phyloP scores from a whole-genome alignment of 2,113 vertebrate genomes.

The Nesogale talazaci region DNA sequence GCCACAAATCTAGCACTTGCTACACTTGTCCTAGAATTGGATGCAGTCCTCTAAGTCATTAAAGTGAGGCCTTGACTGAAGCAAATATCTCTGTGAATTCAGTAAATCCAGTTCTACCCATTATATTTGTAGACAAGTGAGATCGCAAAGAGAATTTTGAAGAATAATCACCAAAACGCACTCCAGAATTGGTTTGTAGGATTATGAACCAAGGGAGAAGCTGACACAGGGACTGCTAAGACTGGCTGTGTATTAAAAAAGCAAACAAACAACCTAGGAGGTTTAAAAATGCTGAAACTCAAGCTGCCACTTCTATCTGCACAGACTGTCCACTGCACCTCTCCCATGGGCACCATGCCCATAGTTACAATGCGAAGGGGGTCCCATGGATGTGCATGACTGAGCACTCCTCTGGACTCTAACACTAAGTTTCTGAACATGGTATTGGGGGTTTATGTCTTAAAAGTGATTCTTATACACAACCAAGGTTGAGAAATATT shows the following conservation, averaged over 20 bases:
- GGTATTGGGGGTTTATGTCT: not conserved
- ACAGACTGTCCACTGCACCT: not conserved
- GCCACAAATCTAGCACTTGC: not conserved
- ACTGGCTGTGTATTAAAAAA: not conserved
- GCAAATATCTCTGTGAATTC: not conserved
- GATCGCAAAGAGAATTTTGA: not conserved
- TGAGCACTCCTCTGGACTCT: not conserved
- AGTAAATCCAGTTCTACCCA: not conserved
- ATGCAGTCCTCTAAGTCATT: not conserved
- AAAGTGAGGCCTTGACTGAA: not conserved
- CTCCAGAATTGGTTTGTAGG: not conserved
- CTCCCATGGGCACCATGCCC: not conserved
- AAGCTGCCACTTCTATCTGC: not conserved
- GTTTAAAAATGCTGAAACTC: not conserved
- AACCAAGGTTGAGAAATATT: not conserved
- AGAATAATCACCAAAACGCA: not conserved
- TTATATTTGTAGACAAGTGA: not conserved
- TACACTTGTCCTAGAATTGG: not conserved
- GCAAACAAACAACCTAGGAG: not conserved
- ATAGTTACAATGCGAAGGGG: not conserved
- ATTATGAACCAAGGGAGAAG: not conserved
- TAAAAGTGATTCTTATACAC: constrained; percentile 26
- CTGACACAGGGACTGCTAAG: not conserved
- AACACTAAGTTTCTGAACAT: not conserved
- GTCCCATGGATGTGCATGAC: not conserved